These are phyloP conservation scores for Drosophila sproati DNA, from an alignment of 1,140 invertebrate genomes.

Conservation along the genomic window DNA sequence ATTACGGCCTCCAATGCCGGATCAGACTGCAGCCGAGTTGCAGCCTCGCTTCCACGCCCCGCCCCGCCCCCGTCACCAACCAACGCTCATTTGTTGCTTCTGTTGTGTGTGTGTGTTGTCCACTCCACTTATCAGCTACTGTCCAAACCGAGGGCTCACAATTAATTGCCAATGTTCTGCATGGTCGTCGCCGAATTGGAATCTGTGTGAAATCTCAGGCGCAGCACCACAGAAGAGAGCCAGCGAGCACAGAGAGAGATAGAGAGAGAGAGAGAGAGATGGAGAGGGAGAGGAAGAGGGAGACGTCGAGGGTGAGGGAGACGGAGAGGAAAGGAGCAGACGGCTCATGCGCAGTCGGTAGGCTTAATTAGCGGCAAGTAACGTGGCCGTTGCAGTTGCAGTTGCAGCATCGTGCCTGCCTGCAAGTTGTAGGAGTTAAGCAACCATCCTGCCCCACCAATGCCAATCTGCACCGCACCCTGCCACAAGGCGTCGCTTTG, in stretches of 20 bases:
- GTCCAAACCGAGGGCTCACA: conserved; percentile 69
- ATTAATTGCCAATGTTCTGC: conserved; percentile 80
- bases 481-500: conserved; percentile 41
- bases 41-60: background rate
- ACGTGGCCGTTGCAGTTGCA: conserved; percentile 48
- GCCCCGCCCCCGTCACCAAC: background rate
- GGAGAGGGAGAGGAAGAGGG: background rate
- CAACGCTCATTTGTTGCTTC: conserved; percentile 27
- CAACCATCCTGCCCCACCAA: background rate
- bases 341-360: conserved; percentile 71
- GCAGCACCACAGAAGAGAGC: background rate
- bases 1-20: conserved; percentile 58
- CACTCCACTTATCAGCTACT: conserved; percentile 79
- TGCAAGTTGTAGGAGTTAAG: conserved; percentile 68
- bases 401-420: conserved; percentile 43
- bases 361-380: conserved; percentile 80
- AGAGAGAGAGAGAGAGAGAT: background rate
- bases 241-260: too few species aligned
- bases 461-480: background rate
- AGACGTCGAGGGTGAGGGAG: background rate
- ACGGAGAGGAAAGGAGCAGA: background rate
- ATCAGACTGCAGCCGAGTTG: conserved; percentile 3
- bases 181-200: conserved; percentile 57
- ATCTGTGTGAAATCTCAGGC: conserved; percentile 77
- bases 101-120: conserved; percentile 45